Evolutionary conservation across 2,888 invertebrate species (phyloP), one percentile per base, ranked within the genome.

Genomic region (Rhamphomyia laevipes): DNA sequence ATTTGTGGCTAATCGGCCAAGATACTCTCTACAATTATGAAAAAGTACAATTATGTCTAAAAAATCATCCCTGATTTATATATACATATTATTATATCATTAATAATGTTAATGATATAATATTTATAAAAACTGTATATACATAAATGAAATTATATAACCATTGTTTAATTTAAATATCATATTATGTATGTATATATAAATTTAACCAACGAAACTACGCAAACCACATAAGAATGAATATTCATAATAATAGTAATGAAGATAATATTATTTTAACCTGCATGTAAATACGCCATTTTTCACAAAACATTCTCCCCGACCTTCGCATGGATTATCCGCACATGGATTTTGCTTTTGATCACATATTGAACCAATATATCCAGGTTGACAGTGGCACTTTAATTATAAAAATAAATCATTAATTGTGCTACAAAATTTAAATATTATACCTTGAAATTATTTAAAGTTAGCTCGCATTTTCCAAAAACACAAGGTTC

Each of bases 291-390:
- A 85, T 1, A 76, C 74, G 31, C 78, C 80, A 54, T 79, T 81
- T 43, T 76, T 72, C 58, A 83, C 82, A 12, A 78, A 70, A 62
- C 89, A 89, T 17, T 79, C 77, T 3, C 89, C 89, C 16, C 85
- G 73, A 49, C 80, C 80, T 63, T 84, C 82, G 64, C 87, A 88
- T 0, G 86, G 86, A 55, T 78, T 76, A 1, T 80, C 74, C 17
- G 81, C 80, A 66, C 88, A 88, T 0, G 85, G 83, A 40, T 77
- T 74, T 45, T 79, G 74, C 52, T 80, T 77, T 63, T 81, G 78
- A 45, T 80, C 80, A 63, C 87, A 88, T 7, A 77, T 74, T 46
- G 66, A 65, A 2, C 86, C 86, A 49, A 75, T 75, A 68, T 80
- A 86, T 3, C 83, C 84, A 3, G 74, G 64, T 37, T 79, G 76